A percentile compares a stretch with the other conserved stretches of the same genome.
Conservation (phyloP, 2,888 invertebrate species). For the Tenthredo scrophulariae region DNA sequence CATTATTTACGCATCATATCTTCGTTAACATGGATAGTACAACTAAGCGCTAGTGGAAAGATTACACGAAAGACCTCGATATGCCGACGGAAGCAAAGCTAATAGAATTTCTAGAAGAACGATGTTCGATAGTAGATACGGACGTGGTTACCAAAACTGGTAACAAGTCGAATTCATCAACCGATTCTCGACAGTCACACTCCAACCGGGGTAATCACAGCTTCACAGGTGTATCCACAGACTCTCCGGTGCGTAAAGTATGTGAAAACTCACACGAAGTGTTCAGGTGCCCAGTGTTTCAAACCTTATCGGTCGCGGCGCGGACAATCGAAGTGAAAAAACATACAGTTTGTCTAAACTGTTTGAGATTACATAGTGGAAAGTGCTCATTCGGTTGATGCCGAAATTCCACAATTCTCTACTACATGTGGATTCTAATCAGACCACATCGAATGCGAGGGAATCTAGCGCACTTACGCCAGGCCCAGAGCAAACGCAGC, state of each 20-base stretch:
- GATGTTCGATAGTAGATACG: conserved; percentile 46
- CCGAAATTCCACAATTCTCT: background rate
- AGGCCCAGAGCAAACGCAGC: background rate
- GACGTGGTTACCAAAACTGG: too few relatives aligned
- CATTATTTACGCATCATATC: conserved; percentile 49
- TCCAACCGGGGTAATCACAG: background rate
- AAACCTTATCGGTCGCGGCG: background rate
- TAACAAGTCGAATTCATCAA: background rate
- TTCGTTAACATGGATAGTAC: conserved; percentile 48
- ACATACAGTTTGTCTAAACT: conserved; percentile 11
- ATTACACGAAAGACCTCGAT: conserved; percentile 28
- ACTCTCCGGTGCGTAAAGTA: background rate
- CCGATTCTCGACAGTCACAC: background rate
- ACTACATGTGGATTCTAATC: background rate
- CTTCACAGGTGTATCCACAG: background rate
- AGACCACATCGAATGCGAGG: background rate
- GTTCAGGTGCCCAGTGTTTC: conserved; percentile 19
- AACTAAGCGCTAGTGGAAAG: conserved; percentile 57
- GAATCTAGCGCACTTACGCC: background rate
- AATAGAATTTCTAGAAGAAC: conserved; percentile 54
- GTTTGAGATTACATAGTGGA: background rate
- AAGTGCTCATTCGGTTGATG: conserved; percentile 22
- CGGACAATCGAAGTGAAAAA: conserved; percentile 1
- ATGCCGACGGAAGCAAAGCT: conserved; percentile 28
- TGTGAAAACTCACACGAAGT: conserved; percentile 2